phyloP scores from a whole-genome alignment of 2,797 vertebrate species.

The Euphonia xanthogaster region DNA sequence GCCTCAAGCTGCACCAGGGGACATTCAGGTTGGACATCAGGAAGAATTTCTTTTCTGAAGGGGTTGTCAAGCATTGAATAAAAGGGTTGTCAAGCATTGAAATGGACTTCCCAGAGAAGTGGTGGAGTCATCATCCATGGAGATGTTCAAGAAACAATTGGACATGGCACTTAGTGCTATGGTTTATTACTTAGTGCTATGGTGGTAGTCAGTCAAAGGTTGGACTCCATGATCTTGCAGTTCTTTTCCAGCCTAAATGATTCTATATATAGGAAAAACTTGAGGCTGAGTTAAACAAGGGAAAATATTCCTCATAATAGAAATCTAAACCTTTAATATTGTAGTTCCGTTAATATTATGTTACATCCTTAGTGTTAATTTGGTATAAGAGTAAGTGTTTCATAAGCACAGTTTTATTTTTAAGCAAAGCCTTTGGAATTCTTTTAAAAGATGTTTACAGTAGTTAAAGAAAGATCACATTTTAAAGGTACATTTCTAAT shows the following conservation, averaged over 20 bases:
- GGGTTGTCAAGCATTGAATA: not conserved
- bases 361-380: not conserved
- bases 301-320: not conserved
- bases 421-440: not conserved
- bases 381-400: not conserved
- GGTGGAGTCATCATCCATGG: not conserved
- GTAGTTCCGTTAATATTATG: not conserved
- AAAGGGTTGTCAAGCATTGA: not conserved
- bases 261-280: not conserved
- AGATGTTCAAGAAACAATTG: not conserved
- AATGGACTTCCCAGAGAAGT: not conserved
- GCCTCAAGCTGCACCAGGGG: not conserved
- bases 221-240: not conserved
- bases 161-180: not conserved
- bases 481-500: slow-evolving; percentile 41
- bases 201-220: not conserved
- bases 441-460: not conserved
- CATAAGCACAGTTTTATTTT: not conserved
- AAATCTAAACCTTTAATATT: not conserved
- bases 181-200: not conserved
- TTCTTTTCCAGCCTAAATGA: not conserved
- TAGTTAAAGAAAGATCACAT: slow-evolving; percentile 25
- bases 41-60: not conserved
- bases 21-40: not conserved
- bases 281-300: not conserved